Base-by-base conservation (phyloP, 2,888 invertebrate species). In the Hirtodrosophila cameraria region DNA sequence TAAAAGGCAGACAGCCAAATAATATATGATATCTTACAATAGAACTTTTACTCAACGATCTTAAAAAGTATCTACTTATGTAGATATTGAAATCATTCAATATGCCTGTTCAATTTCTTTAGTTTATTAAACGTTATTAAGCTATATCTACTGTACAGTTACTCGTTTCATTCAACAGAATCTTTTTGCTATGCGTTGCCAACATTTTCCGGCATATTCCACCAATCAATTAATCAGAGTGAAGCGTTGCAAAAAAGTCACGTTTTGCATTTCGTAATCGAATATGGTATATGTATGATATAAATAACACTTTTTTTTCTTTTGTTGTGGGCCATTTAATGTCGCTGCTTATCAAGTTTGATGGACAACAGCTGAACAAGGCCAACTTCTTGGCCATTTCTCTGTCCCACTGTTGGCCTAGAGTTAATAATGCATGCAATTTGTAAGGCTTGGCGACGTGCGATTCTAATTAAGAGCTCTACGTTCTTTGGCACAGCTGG, bases 281-380 rank as follows among this genome's bases (percentile, higher is more conserved):
- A 53, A 68, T 57, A 50, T 46, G 64, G 25, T n/a, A 31, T 50
- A 38, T 55, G 42, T 11, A 28, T 15, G n/a, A 43, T 8, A n/a
- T 5, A 20, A 3, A 28, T 28, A 20, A n/a, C n/a, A n/a, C n/a
- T n/a, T n/a, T 7, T 11, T 3, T 7, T 33, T 25, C 2, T 28
- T 12, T 35, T n/a, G 42, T 48, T 36, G 42, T 60, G 36, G 9
- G 18, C 45, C 59, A 53, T 42, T 86, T 86, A 79, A 84, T 80
- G 77, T 42, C 6, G 46, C 62, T 76, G 86, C 79, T 76, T 76
- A 84, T 86, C 85, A 86, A 76, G 60, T 73, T n/a, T 86, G 86
- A 83, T 59, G 62, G 84, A 84, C 76, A 75, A 2, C n/a, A 31
- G n/a, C 16, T 11, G 54, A 20, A 11, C 23, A 12, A 28, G 15